Evolutionary conservation across 2,888 invertebrate species (phyloP), one percentile per base, ranked within the genome.

Genomic region (Hanleya hanleyi): DNA sequence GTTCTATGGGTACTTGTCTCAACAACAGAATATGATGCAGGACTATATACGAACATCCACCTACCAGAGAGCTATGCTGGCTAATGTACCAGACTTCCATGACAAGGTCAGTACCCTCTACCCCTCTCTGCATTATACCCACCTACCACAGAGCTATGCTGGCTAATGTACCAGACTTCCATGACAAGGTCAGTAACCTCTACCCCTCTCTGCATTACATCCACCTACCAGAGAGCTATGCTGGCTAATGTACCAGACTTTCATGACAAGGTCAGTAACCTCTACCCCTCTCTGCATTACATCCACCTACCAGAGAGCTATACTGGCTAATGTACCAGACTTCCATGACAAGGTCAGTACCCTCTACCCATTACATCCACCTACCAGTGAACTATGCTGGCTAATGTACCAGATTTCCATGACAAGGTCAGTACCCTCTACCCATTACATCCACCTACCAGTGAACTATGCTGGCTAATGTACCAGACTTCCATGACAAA

Each of bases 1-100:
- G 93, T 99, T 99, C 92, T 99, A 99, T 92, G 98, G 99, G 79
- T 99, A 98, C 92, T 92, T 99, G 83, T 98, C 98, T 72, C 99
- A 99, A 91, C 99, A 99, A 91, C 99, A 99, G 92, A 99, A 99
- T 90, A 99, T 99, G 99, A 96, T 99, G 96, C 99, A 99, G 77
- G 99, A 99, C 91, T 99, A 97, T 91, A 96, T 99, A 79, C 93
- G 99, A 83, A 99, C 99, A 62, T 97, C 97, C 89, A 99, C 99
- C 72, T 99, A 99, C 91, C 99, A 99, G 91, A 94, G 96, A 86
- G 99, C 99, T 71, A 98, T 99, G 90, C 92, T 98, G 77, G 95
- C 96, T 70, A 99, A 99, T 92, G 92, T 96, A 70, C 94, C 94
- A 73, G 99, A 99, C 91, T 99, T 99, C 91, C 94, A 94, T 77